These are phyloP conservation scores for Brachypteracias leptosomus DNA, from an alignment of 2,113 vertebrate genomes.

Conservation along the genomic window DNA sequence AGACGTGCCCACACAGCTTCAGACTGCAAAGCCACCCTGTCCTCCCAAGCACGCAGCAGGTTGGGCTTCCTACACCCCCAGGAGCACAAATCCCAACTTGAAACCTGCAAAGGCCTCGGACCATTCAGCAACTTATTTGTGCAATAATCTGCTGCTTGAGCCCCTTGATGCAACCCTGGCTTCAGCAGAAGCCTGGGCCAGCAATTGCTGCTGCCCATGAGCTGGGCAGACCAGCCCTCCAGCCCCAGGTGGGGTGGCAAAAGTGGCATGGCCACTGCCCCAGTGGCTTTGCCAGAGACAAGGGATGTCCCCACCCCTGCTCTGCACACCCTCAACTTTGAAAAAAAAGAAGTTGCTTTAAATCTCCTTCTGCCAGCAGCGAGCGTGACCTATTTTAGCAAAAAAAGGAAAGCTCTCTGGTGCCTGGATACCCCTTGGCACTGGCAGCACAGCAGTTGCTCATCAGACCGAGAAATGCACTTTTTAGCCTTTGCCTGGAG, in stretches of 20 bases:
- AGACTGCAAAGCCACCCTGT: neutral
- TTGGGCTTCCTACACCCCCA: neutral
- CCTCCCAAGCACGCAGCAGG: rapidly evolving
- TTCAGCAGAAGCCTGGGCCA: neutral
- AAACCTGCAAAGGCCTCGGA: neutral
- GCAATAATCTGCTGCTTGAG: neutral
- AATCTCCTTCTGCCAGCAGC: neutral
- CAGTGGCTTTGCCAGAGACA: neutral
- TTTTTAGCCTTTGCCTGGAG: neutral
- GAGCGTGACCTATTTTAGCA: slow-evolving; percentile 40
- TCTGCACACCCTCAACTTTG: neutral
- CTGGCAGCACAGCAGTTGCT: slow-evolving; percentile 5
- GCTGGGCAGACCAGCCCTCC: neutral
- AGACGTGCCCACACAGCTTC: rapidly evolving
- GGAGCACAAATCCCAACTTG: rapidly evolving
- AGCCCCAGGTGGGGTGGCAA: no score
- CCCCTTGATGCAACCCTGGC: neutral
- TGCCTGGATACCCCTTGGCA: slow-evolving; percentile 39
- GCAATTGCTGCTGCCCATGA: rapidly evolving
- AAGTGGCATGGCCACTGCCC: rapidly evolving
- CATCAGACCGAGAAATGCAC: slow-evolving; percentile 11
- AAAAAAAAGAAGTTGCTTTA: neutral
- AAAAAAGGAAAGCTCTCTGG: slow-evolving; percentile 29
- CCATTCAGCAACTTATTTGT: neutral
- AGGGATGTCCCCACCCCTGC: neutral